These are phyloP conservation scores for Crenichthys baileyi DNA, from an alignment of 2,797 vertebrate genomes.

Conservation along the genomic window DNA sequence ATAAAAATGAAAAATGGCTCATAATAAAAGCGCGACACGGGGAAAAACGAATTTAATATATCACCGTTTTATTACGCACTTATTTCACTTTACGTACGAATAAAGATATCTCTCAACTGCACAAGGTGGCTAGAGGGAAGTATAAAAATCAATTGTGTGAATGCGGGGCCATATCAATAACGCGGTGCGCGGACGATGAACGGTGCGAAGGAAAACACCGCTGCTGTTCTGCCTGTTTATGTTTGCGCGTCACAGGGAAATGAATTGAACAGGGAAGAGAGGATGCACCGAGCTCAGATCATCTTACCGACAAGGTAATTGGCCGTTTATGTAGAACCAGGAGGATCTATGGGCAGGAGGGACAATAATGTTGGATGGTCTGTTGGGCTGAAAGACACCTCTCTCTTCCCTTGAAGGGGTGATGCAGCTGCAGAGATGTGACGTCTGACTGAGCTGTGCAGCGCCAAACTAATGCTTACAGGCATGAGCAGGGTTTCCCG, in stretches of 20 bases:
- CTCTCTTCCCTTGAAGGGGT: not conserved
- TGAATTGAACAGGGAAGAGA: constrained; percentile 57
- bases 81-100: constrained; percentile 86
- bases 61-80: constrained; percentile 88
- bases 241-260: constrained; percentile 71
- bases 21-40: constrained; percentile 85
- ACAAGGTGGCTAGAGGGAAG: constrained; percentile 84
- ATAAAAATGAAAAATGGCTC: constrained; percentile 85
- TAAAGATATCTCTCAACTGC: constrained; percentile 85
- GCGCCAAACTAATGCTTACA: not conserved
- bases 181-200: constrained; percentile 51
- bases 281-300: constrained; percentile 53
- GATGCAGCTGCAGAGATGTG: constrained; percentile 35
- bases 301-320: constrained; percentile 56
- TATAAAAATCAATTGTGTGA: constrained; percentile 88
- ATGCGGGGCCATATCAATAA: constrained; percentile 85
- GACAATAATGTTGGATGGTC: constrained; percentile 35
- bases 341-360: constrained; percentile 51
- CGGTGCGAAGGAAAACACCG: constrained; percentile 44
- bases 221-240: constrained; percentile 74
- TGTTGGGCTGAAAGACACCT: constrained; percentile 25
- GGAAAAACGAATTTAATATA: constrained; percentile 87
- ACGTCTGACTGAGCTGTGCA: not conserved
- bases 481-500: not conserved
- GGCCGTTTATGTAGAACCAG: constrained; percentile 68